Percentiles rank a stretch among this genome's conserved stretches.
Conservation (phyloP, 2,113 vertebrate species). For the Coreoperca whiteheadi region DNA sequence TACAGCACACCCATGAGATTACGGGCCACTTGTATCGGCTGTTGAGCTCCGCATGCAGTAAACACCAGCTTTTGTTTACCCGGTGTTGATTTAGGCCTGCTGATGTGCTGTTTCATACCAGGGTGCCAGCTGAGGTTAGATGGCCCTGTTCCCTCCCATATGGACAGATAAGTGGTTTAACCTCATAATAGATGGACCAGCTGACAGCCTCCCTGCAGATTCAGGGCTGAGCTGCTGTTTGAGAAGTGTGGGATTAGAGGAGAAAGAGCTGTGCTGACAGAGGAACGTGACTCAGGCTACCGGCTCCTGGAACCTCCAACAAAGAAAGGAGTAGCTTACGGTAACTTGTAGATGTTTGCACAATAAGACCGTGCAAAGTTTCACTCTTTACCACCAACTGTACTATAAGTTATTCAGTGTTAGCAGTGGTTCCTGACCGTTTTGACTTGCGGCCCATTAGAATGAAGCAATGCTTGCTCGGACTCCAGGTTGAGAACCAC, state of each 20-base stretch:
- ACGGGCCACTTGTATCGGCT: not conserved
- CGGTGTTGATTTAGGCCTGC: not conserved
- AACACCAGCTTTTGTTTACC: conserved; percentile 59
- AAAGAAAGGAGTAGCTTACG: not conserved
- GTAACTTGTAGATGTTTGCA: not conserved
- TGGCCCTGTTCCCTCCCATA: conserved; percentile 51
- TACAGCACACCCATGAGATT: not conserved
- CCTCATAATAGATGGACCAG: conserved; percentile 47
- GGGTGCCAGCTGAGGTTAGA: conserved; percentile 48
- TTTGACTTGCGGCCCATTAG: not conserved
- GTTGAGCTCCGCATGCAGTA: conserved; percentile 18
- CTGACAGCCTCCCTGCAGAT: conserved; percentile 35
- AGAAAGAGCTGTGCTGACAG: conserved; percentile 10
- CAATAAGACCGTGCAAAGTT: not conserved
- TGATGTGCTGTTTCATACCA: conserved; percentile 44
- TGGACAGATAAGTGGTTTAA: conserved; percentile 80
- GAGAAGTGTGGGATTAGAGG: conserved; percentile 58
- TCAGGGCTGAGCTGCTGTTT: conserved; percentile 51
- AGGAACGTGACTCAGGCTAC: conserved; percentile 28
- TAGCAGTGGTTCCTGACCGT: not conserved
- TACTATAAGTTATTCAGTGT: not conserved
- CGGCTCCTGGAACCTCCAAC: not conserved
- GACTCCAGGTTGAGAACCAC: not conserved
- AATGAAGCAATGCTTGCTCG: not conserved
- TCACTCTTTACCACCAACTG: not conserved